These are phyloP conservation scores for Oligia latruncula DNA, from an alignment of 2,888 invertebrate species.

Conservation along the genomic window DNA sequence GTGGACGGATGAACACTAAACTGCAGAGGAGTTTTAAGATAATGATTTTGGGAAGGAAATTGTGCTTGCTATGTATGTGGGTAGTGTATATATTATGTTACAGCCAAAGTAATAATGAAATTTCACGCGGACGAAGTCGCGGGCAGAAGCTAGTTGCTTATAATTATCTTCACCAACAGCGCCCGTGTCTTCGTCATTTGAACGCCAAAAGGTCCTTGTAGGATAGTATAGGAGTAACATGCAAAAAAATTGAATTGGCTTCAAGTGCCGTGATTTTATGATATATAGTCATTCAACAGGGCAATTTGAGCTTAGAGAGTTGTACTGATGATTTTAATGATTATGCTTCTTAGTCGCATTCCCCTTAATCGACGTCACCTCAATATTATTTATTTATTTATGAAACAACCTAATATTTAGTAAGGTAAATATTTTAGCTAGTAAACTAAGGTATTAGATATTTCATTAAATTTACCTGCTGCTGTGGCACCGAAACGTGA, in stretches of 20 bases:
- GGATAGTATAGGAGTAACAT: no score
- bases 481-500: background rate
- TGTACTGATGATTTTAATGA: background rate
- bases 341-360: background rate
- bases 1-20: slow-evolving; percentile 9
- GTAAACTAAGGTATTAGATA: background rate
- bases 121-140: no score
- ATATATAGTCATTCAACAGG: no score
- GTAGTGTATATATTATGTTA: no score
- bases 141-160: no score
- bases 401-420: background rate
- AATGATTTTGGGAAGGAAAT: slow-evolving; percentile 10
- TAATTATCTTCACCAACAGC: no score
- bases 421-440: background rate
- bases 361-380: background rate
- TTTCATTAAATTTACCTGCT: background rate
- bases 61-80: background rate
- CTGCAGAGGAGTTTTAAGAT: background rate
- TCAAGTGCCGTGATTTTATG: no score
- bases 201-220: no score
- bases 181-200: no score
- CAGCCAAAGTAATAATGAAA: no score
- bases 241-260: no score
- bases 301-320: background rate
- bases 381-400: background rate